phyloP scores from a whole-genome alignment of 1,140 invertebrate genomes.

The Leptinotarsa defecta region DNA sequence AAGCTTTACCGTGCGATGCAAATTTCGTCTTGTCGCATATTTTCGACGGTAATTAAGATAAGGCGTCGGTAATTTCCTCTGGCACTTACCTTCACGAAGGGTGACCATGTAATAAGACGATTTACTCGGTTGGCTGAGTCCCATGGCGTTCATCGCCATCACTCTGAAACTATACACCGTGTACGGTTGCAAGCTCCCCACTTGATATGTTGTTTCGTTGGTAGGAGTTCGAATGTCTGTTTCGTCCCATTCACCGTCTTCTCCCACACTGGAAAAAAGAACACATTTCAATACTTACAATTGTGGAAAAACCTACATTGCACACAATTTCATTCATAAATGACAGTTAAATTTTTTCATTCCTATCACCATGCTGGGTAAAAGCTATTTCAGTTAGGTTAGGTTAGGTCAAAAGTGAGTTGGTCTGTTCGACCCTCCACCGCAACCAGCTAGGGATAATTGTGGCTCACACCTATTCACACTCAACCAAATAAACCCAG shows the following conservation, averaged over 20 bases:
- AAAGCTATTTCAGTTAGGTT: too few relatives aligned
- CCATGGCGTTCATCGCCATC: slow-evolving; percentile 72
- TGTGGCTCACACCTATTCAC: too few relatives aligned
- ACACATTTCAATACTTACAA: not conserved
- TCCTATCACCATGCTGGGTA: too few relatives aligned
- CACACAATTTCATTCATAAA: too few relatives aligned
- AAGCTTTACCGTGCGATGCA: too few relatives aligned
- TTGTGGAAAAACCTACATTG: too few relatives aligned
- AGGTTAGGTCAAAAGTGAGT: too few relatives aligned
- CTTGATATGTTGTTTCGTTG: slow-evolving; percentile 69
- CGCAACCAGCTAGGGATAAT: too few relatives aligned
- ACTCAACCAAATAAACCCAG: too few relatives aligned
- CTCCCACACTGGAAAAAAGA: slow-evolving; percentile 65
- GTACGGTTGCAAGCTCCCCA: slow-evolving; percentile 70
- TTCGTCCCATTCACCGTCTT: slow-evolving; percentile 69
- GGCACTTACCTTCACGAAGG: slow-evolving; percentile 69
- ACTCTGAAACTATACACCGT: slow-evolving; percentile 79
- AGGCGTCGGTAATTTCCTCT: slow-evolving; percentile 13
- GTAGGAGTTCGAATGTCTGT: slow-evolving; percentile 67
- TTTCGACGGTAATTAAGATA: not conserved
- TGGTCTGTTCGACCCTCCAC: too few relatives aligned
- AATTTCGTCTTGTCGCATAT: too few relatives aligned
- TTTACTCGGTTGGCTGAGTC: slow-evolving; percentile 70
- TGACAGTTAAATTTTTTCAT: too few relatives aligned
- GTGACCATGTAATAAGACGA: slow-evolving; percentile 79